Evolutionary conservation across 2,797 vertebrate species (phyloP), one percentile per base, ranked within the genome.

Genomic region (Fistularia tabacaria): DNA sequence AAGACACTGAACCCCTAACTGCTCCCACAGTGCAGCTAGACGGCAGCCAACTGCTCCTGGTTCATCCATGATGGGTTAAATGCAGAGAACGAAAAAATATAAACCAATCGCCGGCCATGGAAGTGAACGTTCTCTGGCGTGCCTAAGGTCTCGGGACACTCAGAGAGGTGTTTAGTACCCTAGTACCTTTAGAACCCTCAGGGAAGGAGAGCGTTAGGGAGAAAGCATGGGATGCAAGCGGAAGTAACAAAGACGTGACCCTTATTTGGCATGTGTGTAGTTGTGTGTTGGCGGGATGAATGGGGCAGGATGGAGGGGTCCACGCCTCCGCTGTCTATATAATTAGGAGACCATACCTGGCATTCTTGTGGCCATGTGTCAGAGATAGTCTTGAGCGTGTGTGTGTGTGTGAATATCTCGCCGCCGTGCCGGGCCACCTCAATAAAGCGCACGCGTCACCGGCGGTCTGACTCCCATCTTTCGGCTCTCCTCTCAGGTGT

Each of bases 401-500:
- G 44, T 54, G 38, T 54, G 15, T 10, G n/a, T n/a, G 6, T 43
- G 36, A 36, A 10, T 14, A 12, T 42, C 11, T 41, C 38, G 51
- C 43, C 38, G 40, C 43, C 13, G 5, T 44, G 6, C 9, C 14
- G 43, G 43, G 14, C 11, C 43, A 6, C 10, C 43, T 25, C 25
- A 25, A 25, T 25, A 25, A 25, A 25, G 12, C 10, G 43, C 42
- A 44, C 42, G 6, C 10, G 3, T n/a, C n/a, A n/a, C n/a, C n/a
- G n/a, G n/a, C n/a, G n/a, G n/a, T 25, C 25, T 25, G 25, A 25
- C 25, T 25, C 25, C 25, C 25, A 25, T 25, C 25, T 25, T 25
- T 25, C 25, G 25, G 2, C 25, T 5, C 25, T 25, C 25, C 75
- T 59, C 57, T 42, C 81, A 98, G 97, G 94, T 98, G 66, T 99